phyloP scores from a whole-genome alignment of 2,888 invertebrate genomes.

The Archips xylosteana region DNA sequence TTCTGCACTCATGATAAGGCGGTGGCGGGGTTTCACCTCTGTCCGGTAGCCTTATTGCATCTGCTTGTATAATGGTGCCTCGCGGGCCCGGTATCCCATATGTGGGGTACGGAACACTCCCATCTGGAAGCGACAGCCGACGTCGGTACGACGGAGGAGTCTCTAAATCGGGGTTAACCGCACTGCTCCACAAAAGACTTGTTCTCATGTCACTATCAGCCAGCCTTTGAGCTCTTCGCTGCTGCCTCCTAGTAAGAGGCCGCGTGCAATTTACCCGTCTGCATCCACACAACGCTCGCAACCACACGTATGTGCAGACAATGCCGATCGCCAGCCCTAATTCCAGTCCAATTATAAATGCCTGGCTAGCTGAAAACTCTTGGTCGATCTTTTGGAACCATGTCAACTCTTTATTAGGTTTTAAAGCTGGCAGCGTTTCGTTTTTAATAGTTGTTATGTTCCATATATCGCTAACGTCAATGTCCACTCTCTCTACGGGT shows the following conservation, averaged over 20 bases:
- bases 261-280: conserved; percentile 58
- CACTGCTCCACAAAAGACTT: conserved; percentile 72
- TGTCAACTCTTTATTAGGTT: conserved; percentile 57
- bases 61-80: conserved; percentile 62
- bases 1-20: conserved; percentile 74
- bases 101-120: conserved; percentile 58
- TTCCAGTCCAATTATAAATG: conserved; percentile 75
- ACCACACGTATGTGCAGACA: conserved; percentile 76
- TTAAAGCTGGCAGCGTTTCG: conserved; percentile 48
- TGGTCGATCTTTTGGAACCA: conserved; percentile 73
- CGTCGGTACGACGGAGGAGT: conserved; percentile 75
- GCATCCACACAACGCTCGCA: conserved; percentile 69
- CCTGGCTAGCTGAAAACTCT: conserved; percentile 76
- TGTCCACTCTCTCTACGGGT: conserved; percentile 65
- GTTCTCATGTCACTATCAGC: conserved; percentile 72
- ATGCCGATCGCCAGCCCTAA: conserved; percentile 76
- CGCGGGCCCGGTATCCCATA: conserved; percentile 61
- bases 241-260: conserved; percentile 58
- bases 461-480: conserved; percentile 75
- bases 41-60: conserved; percentile 65
- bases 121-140: conserved; percentile 66
- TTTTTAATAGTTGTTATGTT: conserved; percentile 65
- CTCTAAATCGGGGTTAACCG: conserved; percentile 69
- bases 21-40: conserved; percentile 80
- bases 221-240: conserved; percentile 56